These are phyloP conservation scores for Chloropsis hardwickii DNA, from an alignment of 2,113 vertebrate species.

Conservation along the genomic window DNA sequence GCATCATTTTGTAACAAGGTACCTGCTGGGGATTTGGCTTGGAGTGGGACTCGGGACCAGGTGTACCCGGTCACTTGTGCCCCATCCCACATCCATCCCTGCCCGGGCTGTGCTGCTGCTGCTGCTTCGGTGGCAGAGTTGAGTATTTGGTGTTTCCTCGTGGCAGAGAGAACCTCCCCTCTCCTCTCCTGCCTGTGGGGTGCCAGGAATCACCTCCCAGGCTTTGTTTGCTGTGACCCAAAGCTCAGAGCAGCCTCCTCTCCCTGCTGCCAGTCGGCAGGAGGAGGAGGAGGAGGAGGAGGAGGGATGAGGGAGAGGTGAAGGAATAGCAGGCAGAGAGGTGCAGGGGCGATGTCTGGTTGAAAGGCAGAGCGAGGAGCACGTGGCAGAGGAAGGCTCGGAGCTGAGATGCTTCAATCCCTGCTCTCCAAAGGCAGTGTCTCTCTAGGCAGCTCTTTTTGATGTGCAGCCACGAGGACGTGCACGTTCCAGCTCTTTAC, in stretches of 20 bases:
- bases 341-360: rapidly evolving
- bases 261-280: neutral
- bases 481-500: neutral
- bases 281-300: neutral
- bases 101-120: neutral
- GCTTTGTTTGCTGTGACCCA: neutral
- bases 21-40: slow-evolving; percentile 27
- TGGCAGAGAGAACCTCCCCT: neutral
- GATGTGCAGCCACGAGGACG: neutral
- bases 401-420: neutral
- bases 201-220: neutral
- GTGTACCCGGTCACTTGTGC: neutral
- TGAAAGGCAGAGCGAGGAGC: neutral
- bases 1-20: slow-evolving; percentile 4
- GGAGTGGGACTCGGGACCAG: neutral
- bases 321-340: neutral
- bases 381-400: neutral
- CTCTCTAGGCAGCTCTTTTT: slow-evolving; percentile 1
- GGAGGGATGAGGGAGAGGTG: neutral
- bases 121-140: neutral
- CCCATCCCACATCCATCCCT: rapidly evolving
- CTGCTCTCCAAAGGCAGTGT: neutral
- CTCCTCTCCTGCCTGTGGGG: rapidly evolving
- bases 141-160: neutral
- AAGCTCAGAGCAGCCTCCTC: neutral